Evolutionary conservation across 1,140 invertebrate species (phyloP).

Genomic region (Saccostrea cuccullata): DNA sequence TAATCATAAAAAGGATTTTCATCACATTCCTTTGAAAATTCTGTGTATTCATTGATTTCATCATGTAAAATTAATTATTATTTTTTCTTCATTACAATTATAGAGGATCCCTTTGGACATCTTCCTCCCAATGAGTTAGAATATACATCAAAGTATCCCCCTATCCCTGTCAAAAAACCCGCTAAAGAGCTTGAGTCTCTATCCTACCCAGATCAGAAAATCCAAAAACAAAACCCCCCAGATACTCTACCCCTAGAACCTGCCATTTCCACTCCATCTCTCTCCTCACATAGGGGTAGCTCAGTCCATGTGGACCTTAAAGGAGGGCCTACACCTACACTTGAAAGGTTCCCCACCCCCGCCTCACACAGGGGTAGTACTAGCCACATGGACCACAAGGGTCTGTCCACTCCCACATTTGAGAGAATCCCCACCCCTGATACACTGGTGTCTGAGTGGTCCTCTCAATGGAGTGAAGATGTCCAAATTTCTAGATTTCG

Average conservation of each 20-base stretch:
- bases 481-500: slow-evolving; percentile 9
- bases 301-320: neutral
- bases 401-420: neutral
- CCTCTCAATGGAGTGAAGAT: slow-evolving; percentile 20
- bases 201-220: slow-evolving; percentile 18
- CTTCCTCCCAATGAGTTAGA: neutral
- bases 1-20: too few species aligned
- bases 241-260: neutral
- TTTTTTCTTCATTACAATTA: neutral
- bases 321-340: neutral
- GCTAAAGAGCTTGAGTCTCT: neutral
- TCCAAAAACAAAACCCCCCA: neutral
- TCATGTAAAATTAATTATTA: neutral
- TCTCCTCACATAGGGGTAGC: neutral
- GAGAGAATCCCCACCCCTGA: neutral
- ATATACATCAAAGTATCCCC: neutral
- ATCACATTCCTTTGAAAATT: too few species aligned
- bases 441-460: slow-evolving; percentile 11
- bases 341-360: neutral
- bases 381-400: neutral
- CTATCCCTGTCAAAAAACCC: neutral
- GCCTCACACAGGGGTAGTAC: neutral
- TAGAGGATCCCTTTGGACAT: slow-evolving; percentile 38
- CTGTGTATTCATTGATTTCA: neutral
- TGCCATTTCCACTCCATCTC: neutral